Percentiles rank a stretch among this genome's conserved stretches.
These are phyloP conservation scores for Pongo pygmaeus DNA, from an alignment of 2,113 vertebrate genomes.

Conservation along the genomic window DNA sequence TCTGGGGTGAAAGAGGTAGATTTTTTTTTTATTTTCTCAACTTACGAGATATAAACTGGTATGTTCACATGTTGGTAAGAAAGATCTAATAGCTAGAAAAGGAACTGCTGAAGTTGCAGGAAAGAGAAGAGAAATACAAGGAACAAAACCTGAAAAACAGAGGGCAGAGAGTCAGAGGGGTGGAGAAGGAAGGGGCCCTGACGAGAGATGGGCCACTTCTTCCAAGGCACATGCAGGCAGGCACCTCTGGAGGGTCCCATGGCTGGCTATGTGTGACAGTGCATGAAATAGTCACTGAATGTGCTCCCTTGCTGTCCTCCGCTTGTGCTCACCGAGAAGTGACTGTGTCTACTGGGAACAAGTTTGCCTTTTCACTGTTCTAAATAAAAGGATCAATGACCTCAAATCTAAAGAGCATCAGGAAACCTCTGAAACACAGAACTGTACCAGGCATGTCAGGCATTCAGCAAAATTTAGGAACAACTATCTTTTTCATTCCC, in stretches of 20 bases:
- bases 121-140: background rate
- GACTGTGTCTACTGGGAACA: background rate
- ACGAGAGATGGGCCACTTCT: rapidly evolving
- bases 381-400: background rate
- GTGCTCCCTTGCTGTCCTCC: background rate
- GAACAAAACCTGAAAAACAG: background rate
- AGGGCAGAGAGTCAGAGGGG: background rate
- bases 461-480: background rate
- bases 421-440: background rate
- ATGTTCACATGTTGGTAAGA: background rate
- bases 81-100: background rate
- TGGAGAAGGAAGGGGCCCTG: no score
- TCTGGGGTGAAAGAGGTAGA: rapidly evolving
- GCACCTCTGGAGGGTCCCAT: background rate
- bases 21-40: background rate
- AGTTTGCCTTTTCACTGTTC: background rate
- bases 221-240: no score
- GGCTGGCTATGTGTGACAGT: background rate
- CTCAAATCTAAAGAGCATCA: background rate
- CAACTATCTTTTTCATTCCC: background rate
- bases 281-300: background rate
- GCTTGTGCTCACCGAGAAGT: background rate
- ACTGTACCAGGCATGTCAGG: background rate
- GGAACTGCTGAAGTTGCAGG: background rate
- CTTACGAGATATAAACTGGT: background rate